These are phyloP conservation scores for Microvelia longipes DNA, from an alignment of 1,140 invertebrate species.

Conservation along the genomic window DNA sequence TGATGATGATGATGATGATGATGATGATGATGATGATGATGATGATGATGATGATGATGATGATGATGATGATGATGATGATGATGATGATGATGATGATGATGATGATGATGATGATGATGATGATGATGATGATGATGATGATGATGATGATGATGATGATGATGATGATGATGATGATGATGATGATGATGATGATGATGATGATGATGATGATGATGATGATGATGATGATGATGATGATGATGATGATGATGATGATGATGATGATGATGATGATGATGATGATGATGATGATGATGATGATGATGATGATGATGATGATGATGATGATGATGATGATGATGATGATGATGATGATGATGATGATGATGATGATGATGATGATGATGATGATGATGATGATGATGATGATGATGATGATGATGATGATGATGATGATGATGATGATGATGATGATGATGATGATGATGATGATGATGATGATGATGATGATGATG, in stretches of 20 bases:
- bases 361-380: conserved; percentile 17
- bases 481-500: conserved; percentile 17
- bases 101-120: conserved; percentile 17
- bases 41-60: conserved; percentile 14
- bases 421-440: conserved; percentile 17
- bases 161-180: conserved; percentile 17
- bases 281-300: conserved; percentile 17
- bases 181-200: conserved; percentile 17
- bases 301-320: conserved; percentile 17
- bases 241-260: conserved; percentile 17
- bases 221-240: conserved; percentile 17
- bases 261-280: conserved; percentile 18
- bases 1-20: conserved; percentile 14
- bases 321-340: conserved; percentile 18
- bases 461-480: conserved; percentile 17
- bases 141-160: conserved; percentile 18
- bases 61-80: conserved; percentile 14
- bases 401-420: conserved; percentile 17
- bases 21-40: conserved; percentile 12
- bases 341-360: conserved; percentile 17
- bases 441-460: conserved; percentile 18
- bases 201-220: conserved; percentile 18
- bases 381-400: conserved; percentile 18
- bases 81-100: conserved; percentile 16
- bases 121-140: conserved; percentile 17